Evolutionary conservation across 92 coral and sea anemone genomes (phyloP).

Genomic region (Anthopleura xanthogrammica): DNA sequence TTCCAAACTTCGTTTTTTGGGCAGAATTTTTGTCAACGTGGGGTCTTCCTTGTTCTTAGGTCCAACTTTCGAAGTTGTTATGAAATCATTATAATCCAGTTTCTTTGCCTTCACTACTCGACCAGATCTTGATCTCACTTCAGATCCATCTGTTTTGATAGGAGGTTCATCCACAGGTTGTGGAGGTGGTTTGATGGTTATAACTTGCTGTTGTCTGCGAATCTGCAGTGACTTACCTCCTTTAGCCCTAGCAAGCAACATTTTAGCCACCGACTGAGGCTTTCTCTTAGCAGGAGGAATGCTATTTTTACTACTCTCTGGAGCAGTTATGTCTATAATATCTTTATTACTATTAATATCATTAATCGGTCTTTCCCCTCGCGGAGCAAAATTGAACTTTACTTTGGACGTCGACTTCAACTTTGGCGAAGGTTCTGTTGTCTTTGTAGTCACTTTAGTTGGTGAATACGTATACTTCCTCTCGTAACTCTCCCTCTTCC

Average conservation of each 20-base stretch:
- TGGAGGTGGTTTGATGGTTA: slow-evolving; percentile 25
- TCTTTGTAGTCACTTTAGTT: slow-evolving; percentile 22
- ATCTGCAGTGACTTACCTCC: slow-evolving; percentile 71
- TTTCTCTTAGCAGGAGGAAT: slow-evolving; percentile 42
- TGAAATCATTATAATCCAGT: slow-evolving; percentile 85
- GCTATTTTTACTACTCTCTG: slow-evolving; percentile 7
- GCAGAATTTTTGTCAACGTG: not conserved
- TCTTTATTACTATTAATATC: slow-evolving; percentile 14
- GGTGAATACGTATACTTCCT: slow-evolving; percentile 76
- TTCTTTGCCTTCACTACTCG: slow-evolving; percentile 95
- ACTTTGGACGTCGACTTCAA: slow-evolving; percentile 67
- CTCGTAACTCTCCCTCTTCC: slow-evolving; percentile 90
- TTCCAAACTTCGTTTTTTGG: slow-evolving; percentile 65
- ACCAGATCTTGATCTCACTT: slow-evolving; percentile 93
- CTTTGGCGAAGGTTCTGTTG: slow-evolving; percentile 44
- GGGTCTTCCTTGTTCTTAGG: slow-evolving; percentile 19
- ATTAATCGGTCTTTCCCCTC: slow-evolving; percentile 47
- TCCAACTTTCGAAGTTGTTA: slow-evolving; percentile 65
- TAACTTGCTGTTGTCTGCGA: slow-evolving; percentile 54
- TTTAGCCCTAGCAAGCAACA: slow-evolving; percentile 92
- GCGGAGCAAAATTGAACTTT: slow-evolving; percentile 69
- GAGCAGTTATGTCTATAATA: not conserved
- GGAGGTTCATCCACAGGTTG: not conserved
- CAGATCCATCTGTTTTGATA: slow-evolving; percentile 35
- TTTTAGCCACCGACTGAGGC: slow-evolving; percentile 76